These are phyloP conservation scores for Thunnus albacares DNA, from an alignment of 2,797 vertebrate genomes.

Conservation along the genomic window DNA sequence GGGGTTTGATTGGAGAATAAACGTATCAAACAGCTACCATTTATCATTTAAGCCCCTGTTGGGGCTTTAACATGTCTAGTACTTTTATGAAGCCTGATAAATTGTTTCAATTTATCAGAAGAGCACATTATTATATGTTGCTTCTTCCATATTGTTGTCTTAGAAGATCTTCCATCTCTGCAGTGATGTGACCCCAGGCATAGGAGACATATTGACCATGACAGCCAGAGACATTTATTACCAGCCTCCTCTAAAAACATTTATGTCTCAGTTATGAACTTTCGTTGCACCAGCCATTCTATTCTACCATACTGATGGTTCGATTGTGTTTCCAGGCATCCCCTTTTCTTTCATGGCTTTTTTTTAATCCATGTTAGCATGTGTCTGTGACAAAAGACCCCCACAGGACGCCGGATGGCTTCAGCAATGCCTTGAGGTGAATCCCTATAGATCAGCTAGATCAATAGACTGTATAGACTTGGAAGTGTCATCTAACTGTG, in stretches of 20 bases:
- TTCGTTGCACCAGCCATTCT: slow-evolving; percentile 3
- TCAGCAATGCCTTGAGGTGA: slow-evolving; percentile 14
- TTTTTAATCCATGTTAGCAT: slow-evolving; percentile 35
- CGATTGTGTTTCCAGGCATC: slow-evolving; percentile 15
- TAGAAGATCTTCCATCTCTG: slow-evolving; percentile 6
- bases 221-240: slow-evolving; percentile 10
- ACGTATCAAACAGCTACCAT: not conserved
- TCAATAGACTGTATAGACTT: slow-evolving; percentile 47
- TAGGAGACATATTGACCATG: slow-evolving; percentile 20
- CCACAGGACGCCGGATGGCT: slow-evolving; percentile 18
- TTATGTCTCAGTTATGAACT: slow-evolving; percentile 1
- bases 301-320: not conserved
- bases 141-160: not conserved
- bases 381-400: slow-evolving; percentile 27
- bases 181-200: slow-evolving; percentile 38
- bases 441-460: slow-evolving; percentile 26
- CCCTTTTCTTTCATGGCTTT: slow-evolving; percentile 7
- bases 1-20: not conserved
- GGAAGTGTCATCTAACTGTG: slow-evolving; percentile 19
- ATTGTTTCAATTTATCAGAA: slow-evolving; percentile 7
- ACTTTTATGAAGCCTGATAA: not conserved
- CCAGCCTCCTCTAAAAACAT: not conserved
- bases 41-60: slow-evolving; percentile 4
- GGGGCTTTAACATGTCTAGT: slow-evolving; percentile 1
- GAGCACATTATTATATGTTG: not conserved